Evolutionary conservation across 2,888 invertebrate species (phyloP), one percentile per base, ranked within the genome.

Genomic region (Calameuta filiformis): DNA sequence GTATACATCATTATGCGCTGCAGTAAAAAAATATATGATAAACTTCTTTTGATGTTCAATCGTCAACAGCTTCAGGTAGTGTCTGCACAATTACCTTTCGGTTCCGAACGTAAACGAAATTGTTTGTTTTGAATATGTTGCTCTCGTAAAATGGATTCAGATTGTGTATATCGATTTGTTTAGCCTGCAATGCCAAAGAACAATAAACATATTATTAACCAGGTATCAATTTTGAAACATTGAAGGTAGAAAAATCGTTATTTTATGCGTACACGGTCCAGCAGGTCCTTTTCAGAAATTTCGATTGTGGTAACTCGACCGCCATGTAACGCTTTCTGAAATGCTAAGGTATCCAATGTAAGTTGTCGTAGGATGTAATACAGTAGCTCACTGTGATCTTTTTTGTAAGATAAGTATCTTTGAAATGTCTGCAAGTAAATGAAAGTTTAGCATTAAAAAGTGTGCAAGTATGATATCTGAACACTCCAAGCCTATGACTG

Each of bases 321-420:
- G 76, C 96, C 95, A 85, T 94, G 94, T 9, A 94, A 89, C 76
- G 95, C 94, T 82, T 96, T 93, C 93, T 97, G 95, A 90, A 97
- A 98, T 0, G 96, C 95, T 79, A 98, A 92, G 89, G 98, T 98
- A 92, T 99, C 99, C 89, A 97, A 94, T 0, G 97, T 95, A 79
- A 99, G 94, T 89, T 99, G 98, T 34, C 98, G 96, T 76, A 99
- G 93, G 83, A 99, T 96, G 92, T 98, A 99, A 92, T 98, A 97
- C 0, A 99, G 93, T 35, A 99, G 93, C 90, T 99, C 99, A 87
- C 98, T 97, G 93, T 98, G 97, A 92, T 99, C 99, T 88, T 98
- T 97, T 90, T 98, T 97, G 94, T 96, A 99, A 0, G 97, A 93
- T 74, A 99, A 93, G 92, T 98, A 99, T 84, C 97, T 96, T 87